Base-by-base conservation (phyloP, 2,888 invertebrate genomes). In the Xylota segnis region DNA sequence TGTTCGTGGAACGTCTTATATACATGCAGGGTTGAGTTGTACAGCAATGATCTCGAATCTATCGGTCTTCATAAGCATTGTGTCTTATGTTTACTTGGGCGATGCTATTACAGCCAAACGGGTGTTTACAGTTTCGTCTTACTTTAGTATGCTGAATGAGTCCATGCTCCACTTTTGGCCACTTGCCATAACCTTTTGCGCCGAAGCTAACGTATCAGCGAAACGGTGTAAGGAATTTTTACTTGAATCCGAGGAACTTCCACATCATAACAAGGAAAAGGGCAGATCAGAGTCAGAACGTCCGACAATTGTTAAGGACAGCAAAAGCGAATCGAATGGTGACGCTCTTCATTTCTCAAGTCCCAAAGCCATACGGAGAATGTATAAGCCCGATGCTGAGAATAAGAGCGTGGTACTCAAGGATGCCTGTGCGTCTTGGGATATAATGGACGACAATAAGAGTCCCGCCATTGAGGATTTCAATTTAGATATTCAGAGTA, bases 111-210 rank as follows among this genome's bases (percentile, higher is more conserved):
- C 95, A 0, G 95, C 97, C 0, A 95, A 96, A 70, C 95, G 95
- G 90, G 94, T 96, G 0, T 97, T 96, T 90, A 96, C 96, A 7
- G 94, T 96, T 37, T 95, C 96, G 32, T 95, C 97, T 0, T 95
- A 97, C 88, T 97, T 96, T 90, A 97, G 96, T 88, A 95, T 96
- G 78, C 91, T 97, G 3, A 95, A 96, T 52, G 94, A 96, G 75
- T 95, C 95, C 0, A 94, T 97, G 92, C 96, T 96, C 0, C 95
- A 96, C 40, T 97, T 96, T 90, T 95, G 97, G 89, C 97, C 97
- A 0, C 93, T 95, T 88, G 96, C 96, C 0, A 95, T 97, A 45
- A 95, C 96, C 1, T 95, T 95, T 89, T 94, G 95, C 0, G 94
- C 96, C 0, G 97, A 97, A 90, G 95, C 95, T 0, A 93, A 95